Evolutionary conservation across 2,797 vertebrate species (phyloP), one percentile per base, ranked within the genome.

Genomic region (Cryptoblepharus egeriae): DNA sequence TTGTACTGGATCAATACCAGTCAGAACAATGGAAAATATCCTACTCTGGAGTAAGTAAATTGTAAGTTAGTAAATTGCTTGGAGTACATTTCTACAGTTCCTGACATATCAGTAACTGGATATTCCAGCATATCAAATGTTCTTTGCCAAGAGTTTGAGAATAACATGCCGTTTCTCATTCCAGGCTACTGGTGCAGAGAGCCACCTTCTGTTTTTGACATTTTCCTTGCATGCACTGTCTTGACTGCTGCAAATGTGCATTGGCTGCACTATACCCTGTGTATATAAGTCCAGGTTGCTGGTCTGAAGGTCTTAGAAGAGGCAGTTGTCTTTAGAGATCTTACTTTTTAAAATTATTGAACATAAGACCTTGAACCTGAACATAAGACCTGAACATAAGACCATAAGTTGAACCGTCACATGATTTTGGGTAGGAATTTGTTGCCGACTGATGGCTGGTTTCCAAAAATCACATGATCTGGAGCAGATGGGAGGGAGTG

Each of bases 401-500:
- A n/a, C n/a, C n/a, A n/a, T n/a, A n/a, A n/a, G 20, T 20, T 57
- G 10, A 52, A 11, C 11, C 37, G 80, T 0, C 26, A 3, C 30
- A 55, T 35, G 76, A 20, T 16, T 0, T 2, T 81, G 61, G 49
- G 83, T 0, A 0, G 70, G 75, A 68, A 71, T 61, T 20, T 42
- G 77, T 22, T 73, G 37, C n/a, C 81, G 15, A n/a, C 39, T 70
- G 12, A 11, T 26, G 11, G 2, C 35, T 78, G 55, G n/a, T 5
- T 90, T 91, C 83, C 80, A 88, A 74, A 45, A 42, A 45, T 74
- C 35, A n/a, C 2, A 2, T 2, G 81, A 32, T 18, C 57, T 80
- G 0, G 8, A 89, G 85, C 80, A 88, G 91, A 83, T 79, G 81
- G 89, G 77, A 80, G 30, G 42, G 68, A 80, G 63, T 2, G 28